Base-by-base conservation (phyloP, 2,888 invertebrate genomes). In the Melieria omissa region DNA sequence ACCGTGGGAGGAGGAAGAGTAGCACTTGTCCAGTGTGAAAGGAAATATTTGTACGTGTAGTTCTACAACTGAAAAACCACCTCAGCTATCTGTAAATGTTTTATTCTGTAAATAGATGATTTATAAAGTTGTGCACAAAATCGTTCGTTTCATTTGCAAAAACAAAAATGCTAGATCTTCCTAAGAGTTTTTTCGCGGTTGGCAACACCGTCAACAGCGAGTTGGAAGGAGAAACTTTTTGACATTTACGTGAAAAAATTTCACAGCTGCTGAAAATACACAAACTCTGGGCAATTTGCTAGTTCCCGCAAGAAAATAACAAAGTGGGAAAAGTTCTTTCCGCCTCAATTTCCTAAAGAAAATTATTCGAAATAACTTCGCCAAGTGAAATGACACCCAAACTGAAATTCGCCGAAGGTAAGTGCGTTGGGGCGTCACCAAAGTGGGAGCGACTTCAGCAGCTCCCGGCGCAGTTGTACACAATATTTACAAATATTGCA, bases 341-440 rank as follows among this genome's bases (percentile, higher is more conserved):
- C 29, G n/a, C 5, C 29, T 5, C 29, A 10, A 9, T 60, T 62
- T 42, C 46, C 62, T 60, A 65, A 65, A 16, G 16, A 16, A 74
- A 74, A 71, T 12, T 54, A 58, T 42, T 60, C 79, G 79, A 81
- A 80, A 82, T 80, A 80, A 79, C 79, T 64, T 79, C 80, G 5
- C 69, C 80, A 84, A 81, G 89, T 63, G 89, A 91, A 91, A 80
- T 81, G 80, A 80, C 79, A 42, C 92, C 92, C 71, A 93, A 92
- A 85, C 88, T 90, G 76, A 93, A 93, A 86, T 93, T 93, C 88
- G 88, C 91, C 46, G 93, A 93, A 89, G 93, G 93, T 92, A 88
- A 76, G 72, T 68, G 45, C 65, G 47, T 44, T 47, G 44, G 65
- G 70, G 55, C 44, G 16, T 8, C 41, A 55, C 29, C 3, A 29